Evolutionary conservation across 1,140 invertebrate genomes (phyloP).

Genomic region (Calephelis virginiensis): DNA sequence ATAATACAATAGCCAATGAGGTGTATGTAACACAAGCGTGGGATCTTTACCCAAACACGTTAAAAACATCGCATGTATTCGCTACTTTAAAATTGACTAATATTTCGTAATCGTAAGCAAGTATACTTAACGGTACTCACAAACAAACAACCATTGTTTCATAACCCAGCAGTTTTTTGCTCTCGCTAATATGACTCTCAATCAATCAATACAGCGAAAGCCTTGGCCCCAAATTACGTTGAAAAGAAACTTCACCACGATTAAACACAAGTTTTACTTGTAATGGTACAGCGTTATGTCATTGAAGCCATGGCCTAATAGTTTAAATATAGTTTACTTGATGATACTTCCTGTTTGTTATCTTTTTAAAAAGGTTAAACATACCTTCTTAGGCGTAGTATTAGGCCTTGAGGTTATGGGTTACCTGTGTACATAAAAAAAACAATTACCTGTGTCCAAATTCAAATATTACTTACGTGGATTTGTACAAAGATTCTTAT

Average conservation of each 20-base stretch:
- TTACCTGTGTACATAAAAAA: too few relatives aligned
- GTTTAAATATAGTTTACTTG: neutral
- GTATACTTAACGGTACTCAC: neutral
- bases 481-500: too few relatives aligned
- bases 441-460: too few relatives aligned
- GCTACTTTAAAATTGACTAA: neutral
- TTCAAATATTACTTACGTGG: too few relatives aligned
- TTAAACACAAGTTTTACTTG: slow-evolving; percentile 6
- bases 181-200: slow-evolving; percentile 8
- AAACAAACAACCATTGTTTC: slow-evolving; percentile 13
- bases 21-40: too few relatives aligned
- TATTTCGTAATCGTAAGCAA: neutral
- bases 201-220: slow-evolving; percentile 15
- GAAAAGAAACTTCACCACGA: slow-evolving; percentile 12
- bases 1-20: too few relatives aligned
- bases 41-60: neutral
- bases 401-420: too few relatives aligned
- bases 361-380: neutral
- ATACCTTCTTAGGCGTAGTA: too few relatives aligned
- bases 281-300: slow-evolving; percentile 6
- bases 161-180: slow-evolving; percentile 3
- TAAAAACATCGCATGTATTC: neutral
- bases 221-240: slow-evolving; percentile 8
- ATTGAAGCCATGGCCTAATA: slow-evolving; percentile 6
- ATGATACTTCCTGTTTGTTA: neutral